These are phyloP conservation scores for Drosophila varians DNA, from an alignment of 1,140 invertebrate species.

Conservation along the genomic window DNA sequence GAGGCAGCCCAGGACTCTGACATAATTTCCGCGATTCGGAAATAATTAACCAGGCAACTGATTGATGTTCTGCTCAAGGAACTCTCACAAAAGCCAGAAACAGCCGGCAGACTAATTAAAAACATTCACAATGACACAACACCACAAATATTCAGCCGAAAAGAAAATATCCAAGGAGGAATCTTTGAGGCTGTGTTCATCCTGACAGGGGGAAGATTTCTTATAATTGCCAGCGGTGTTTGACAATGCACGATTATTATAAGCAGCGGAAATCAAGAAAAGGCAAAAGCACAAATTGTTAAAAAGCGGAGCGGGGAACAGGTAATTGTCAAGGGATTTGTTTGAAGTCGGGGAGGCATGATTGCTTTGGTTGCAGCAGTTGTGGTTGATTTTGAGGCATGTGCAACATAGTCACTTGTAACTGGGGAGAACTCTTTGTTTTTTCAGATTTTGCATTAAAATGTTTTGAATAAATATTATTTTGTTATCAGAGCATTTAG, in stretches of 20 bases:
- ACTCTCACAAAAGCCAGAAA: conserved; percentile 49
- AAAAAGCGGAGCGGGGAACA: neutral
- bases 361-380: conserved; percentile 11
- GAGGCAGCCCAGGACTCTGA: conserved; percentile 4
- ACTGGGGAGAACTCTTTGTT: neutral
- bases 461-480: too few relatives aligned
- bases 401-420: neutral
- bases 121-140: conserved; percentile 67
- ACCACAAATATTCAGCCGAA: conserved; percentile 37
- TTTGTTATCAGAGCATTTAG: too few relatives aligned
- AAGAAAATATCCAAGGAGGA: conserved; percentile 28
- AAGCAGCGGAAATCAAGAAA: conserved; percentile 26
- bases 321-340: conserved; percentile 52
- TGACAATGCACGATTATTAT: conserved; percentile 49
- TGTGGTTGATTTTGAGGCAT: neutral
- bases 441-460: neutral
- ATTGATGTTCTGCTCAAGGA: conserved; percentile 53
- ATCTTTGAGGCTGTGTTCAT: conserved; percentile 39
- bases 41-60: conserved; percentile 23
- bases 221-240: conserved; percentile 44
- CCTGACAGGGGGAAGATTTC: conserved; percentile 8
- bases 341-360: conserved; percentile 37
- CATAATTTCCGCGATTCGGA: conserved; percentile 17
- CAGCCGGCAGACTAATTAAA: conserved; percentile 71
- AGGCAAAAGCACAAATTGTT: neutral